phyloP scores from a whole-genome alignment of 2,888 invertebrate species.

The Synanthedon andrenaeformis region DNA sequence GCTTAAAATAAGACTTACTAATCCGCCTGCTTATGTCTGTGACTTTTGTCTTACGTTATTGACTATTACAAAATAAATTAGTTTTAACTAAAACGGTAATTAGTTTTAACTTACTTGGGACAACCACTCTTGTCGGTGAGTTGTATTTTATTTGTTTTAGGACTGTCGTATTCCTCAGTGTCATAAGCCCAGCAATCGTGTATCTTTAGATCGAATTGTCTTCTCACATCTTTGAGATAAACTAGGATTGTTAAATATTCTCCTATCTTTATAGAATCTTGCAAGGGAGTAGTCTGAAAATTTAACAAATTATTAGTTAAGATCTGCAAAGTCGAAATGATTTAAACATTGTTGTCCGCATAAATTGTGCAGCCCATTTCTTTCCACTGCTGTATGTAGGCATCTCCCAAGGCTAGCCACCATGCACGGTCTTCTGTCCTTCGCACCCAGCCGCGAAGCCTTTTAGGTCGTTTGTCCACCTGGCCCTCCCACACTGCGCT shows the following conservation, averaged over 20 bases:
- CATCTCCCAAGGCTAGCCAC: too few species aligned
- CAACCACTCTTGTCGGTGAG: constrained; percentile 76
- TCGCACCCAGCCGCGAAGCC: too few species aligned
- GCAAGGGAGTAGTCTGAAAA: constrained; percentile 70
- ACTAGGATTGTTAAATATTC: constrained; percentile 77
- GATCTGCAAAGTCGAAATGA: neutral
- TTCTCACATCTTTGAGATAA: constrained; percentile 74
- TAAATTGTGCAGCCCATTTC: neutral
- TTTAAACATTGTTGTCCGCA: too few species aligned
- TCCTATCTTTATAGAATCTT: constrained; percentile 75
- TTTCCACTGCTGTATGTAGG: too few species aligned
- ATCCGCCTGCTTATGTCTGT: too few species aligned
- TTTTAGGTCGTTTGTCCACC: too few species aligned
- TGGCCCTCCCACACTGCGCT: neutral
- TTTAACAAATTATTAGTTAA: neutral
- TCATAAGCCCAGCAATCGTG: constrained; percentile 82
- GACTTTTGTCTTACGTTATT: too few species aligned
- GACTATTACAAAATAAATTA: too few species aligned
- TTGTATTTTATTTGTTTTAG: constrained; percentile 71
- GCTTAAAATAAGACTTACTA: too few species aligned
- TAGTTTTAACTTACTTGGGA: constrained; percentile 61
- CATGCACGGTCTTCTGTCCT: too few species aligned
- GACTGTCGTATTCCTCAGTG: constrained; percentile 70
- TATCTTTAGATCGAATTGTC: constrained; percentile 75
- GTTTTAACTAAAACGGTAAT: too few species aligned